Conservation (phyloP, 2,888 invertebrate genomes). For the Diachrysia chrysitis region DNA sequence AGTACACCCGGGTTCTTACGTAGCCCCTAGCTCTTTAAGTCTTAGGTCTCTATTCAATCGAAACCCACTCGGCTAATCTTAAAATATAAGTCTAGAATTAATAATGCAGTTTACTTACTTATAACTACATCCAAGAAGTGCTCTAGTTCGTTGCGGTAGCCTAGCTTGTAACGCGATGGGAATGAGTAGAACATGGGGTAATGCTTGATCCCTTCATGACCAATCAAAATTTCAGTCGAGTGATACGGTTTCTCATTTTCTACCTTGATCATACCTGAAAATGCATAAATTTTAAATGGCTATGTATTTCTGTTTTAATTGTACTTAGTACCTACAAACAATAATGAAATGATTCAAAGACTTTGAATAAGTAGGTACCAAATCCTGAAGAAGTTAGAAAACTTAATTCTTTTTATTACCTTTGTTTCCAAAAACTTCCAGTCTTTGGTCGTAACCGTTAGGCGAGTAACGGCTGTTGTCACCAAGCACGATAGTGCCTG, state of each 20-base stretch:
- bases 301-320: not conserved
- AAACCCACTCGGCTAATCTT: not conserved
- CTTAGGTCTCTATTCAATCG: too few species aligned
- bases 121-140: constrained; percentile 90
- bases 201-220: constrained; percentile 75
- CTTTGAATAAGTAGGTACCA: not conserved
- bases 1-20: too few species aligned
- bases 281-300: constrained; percentile 7
- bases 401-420: constrained; percentile 68
- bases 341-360: not conserved
- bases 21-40: too few species aligned
- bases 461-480: constrained; percentile 90
- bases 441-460: constrained; percentile 92
- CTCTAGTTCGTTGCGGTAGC: constrained; percentile 88
- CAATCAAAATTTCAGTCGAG: constrained; percentile 78
- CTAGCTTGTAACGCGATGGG: constrained; percentile 88
- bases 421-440: constrained; percentile 91
- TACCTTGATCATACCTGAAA: constrained; percentile 82
- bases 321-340: too few species aligned
- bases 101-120: constrained; percentile 70
- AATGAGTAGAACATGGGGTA: constrained; percentile 90
- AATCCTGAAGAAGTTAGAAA: not conserved
- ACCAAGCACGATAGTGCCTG: constrained; percentile 90
- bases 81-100: not conserved
- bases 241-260: constrained; percentile 88